Base-by-base conservation (phyloP, 2,797 vertebrate species). In the Arrhamphus sclerolepis region DNA sequence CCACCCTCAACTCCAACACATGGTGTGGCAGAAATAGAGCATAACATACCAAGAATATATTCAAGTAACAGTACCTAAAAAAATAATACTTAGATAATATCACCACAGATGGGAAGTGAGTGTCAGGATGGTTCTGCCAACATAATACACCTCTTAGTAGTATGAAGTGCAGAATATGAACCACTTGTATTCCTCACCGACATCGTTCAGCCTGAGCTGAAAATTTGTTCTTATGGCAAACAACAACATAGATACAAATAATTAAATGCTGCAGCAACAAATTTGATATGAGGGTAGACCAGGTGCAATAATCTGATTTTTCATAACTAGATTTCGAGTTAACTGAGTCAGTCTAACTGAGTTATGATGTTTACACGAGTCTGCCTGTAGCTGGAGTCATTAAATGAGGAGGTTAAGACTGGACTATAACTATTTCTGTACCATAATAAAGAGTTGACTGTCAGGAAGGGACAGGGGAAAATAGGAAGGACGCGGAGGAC, bases 321-420 rank as follows among this genome's bases (percentile, higher is more conserved):
- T 58, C 24, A 41, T 52, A 46, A 82, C 46, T 48, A 22, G 44
- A 75, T 70, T 72, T 18, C n/a, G 28, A 26, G 28, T 46, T 46
- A 72, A 78, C 14, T 14, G 46, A 62, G 31, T 76, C 19, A 55
- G 8, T 38, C 13, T 38, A 38, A 81, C 43, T 1, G 1, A 48
- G 1, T 85, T 70, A 62, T 0, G 14, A 47, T 62, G 66, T 72
- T 78, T 42, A 65, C 43, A 49, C 3, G 34, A 24, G 20, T 65
- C 39, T 44, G 41, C 1, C 47, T 65, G 24, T 22, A 63, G 64
- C 9, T 55, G 17, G 34, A 40, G 40, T 48, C 61, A 74, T 55
- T 41, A 24, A 43, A 1, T 68, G 62, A 75, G 22, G 20, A 49
- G 1, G 20, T 60, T 67, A 61, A 31, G 38, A 44, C n/a, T 6